Evolutionary conservation across 2,113 vertebrate species (phyloP), one percentile per base, ranked within the genome.

Genomic region (Maccullochella peelii): DNA sequence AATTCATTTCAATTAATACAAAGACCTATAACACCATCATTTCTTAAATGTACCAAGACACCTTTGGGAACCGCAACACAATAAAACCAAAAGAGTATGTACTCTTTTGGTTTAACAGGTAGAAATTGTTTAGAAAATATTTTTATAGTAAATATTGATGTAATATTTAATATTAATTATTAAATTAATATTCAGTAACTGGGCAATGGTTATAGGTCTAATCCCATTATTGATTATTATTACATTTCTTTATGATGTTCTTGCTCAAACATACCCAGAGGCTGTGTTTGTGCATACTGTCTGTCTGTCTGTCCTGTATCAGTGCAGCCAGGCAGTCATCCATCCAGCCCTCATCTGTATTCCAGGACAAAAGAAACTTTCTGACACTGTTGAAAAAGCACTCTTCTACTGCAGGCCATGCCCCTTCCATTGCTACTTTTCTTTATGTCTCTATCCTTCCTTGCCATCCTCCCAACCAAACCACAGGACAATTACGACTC

Each of bases 281-380:
- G 40, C 7, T 80, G 18, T 72, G 33, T 38, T 70, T 61, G n/a
- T 71, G 44, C 47, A 50, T 8, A 5, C 44, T 47, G 44, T 72
- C 44, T 73, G 75, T 69, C 75, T 77, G 49, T 73, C 52, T 55
- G 36, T 61, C 42, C 73, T 15, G 49, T 69, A 81, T 82, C 69
- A 82, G 61, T 82, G 75, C 42, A 62, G 61, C 38, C 58, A 73
- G 69, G 5, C 71, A 78, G 47, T 80, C 54, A 74, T 79, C 50
- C 76, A 27, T 77, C 52, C 40, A 30, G 69, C 18, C 44, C 57
- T 92, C 80, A 91, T 91, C 82, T 89, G 89, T 92, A 92, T 92
- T 93, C 87, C 72, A 40, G 50, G 77, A 83, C 38, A 77, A 90
- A 79, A 69, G 40, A 86, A 87, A 88, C 79, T 89, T 89, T 84